These are phyloP conservation scores for Pristionchus maxplancki DNA, from an alignment of 2,888 invertebrate species.

Conservation along the genomic window DNA sequence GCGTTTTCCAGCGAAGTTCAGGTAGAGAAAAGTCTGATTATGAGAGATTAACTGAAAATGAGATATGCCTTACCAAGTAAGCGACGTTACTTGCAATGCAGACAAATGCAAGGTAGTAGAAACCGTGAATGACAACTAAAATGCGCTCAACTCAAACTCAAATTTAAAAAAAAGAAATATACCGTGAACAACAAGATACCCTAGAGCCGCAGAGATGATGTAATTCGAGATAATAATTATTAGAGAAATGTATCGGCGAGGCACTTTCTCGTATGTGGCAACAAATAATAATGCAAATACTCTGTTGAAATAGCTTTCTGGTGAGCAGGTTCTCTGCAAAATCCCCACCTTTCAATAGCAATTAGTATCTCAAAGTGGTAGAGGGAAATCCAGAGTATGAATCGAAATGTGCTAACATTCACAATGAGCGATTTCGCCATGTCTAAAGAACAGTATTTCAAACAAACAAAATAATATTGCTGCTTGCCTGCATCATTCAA, in stretches of 20 bases:
- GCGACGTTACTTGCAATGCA: slow-evolving; percentile 4
- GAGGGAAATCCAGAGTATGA: neutral
- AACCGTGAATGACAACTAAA: neutral
- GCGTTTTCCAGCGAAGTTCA: neutral
- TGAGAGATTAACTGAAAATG: neutral
- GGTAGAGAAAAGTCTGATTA: neutral
- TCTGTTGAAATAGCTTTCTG: no score
- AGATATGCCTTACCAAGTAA: neutral
- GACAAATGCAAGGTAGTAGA: neutral
- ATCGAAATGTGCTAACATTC: slow-evolving; percentile 10
- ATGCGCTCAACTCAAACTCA: neutral
- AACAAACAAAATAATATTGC: neutral
- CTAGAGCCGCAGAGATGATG: neutral
- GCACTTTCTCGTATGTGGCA: neutral
- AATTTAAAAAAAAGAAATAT: no score
- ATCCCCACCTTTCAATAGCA: neutral
- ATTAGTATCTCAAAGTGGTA: neutral
- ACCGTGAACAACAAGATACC: neutral
- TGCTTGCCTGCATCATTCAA: neutral
- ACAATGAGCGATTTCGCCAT: neutral
- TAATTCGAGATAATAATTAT: neutral
- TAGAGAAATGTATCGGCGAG: neutral
- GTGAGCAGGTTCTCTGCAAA: no score
- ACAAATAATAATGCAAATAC: neutral
- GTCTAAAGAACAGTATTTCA: neutral